Evolutionary conservation across 2,888 invertebrate species (phyloP).

Genomic region (Aradus depressus): DNA sequence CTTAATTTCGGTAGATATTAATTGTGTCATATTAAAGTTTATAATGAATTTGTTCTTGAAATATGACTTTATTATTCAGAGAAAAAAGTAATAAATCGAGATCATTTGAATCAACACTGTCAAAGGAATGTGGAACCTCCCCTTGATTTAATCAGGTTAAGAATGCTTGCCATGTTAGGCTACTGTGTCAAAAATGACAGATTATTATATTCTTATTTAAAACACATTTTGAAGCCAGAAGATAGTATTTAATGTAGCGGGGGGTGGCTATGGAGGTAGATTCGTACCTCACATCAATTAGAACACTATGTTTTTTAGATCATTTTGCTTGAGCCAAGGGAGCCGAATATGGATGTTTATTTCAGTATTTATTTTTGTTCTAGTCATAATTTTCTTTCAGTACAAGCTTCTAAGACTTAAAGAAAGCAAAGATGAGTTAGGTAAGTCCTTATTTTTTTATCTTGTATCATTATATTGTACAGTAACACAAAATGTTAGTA

Average conservation of each 20-base stretch:
- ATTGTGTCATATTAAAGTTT: too few species aligned
- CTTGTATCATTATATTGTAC: background rate
- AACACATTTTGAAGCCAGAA: too few species aligned
- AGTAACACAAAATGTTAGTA: conserved; percentile 9
- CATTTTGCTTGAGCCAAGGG: conserved; percentile 14
- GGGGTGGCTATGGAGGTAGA: conserved; percentile 9
- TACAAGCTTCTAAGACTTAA: conserved; percentile 36
- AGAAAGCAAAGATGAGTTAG: conserved; percentile 36
- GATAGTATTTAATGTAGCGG: background rate
- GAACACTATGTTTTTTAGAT: conserved; percentile 17
- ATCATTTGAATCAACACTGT: too few species aligned
- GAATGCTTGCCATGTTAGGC: too few species aligned
- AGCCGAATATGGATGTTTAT: conserved; percentile 31
- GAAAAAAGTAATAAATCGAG: too few species aligned
- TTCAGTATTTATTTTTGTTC: conserved; percentile 34
- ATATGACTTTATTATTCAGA: too few species aligned
- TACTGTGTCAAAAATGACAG: too few species aligned
- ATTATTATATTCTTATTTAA: too few species aligned
- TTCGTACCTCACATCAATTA: background rate
- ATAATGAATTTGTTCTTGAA: too few species aligned
- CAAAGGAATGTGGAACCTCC: too few species aligned
- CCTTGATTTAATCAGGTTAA: too few species aligned
- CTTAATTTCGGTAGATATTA: too few species aligned
- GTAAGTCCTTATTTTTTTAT: conserved; percentile 32
- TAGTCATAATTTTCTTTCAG: conserved; percentile 38